Evolutionary conservation across 2,797 vertebrate species (phyloP).

Genomic region (Jordanella pulchra): DNA sequence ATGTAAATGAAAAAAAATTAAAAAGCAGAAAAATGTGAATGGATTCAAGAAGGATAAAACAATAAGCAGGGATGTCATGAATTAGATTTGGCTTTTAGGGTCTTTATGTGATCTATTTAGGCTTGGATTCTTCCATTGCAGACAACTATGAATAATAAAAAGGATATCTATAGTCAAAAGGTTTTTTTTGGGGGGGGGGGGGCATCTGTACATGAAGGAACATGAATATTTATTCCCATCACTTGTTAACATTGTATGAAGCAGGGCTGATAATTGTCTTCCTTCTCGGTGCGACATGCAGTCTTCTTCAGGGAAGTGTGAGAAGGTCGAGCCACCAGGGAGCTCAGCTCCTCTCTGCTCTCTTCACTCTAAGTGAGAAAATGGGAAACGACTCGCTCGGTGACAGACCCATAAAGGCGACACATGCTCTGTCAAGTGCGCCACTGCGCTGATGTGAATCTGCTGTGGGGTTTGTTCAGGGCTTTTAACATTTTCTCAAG

Average conservation of each 20-base stretch:
- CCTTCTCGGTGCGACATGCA: slow-evolving; percentile 48
- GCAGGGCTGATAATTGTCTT: slow-evolving; percentile 57
- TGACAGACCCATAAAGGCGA: slow-evolving; percentile 29
- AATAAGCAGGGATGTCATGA: slow-evolving; percentile 25
- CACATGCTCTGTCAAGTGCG: slow-evolving; percentile 40
- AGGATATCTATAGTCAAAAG: slow-evolving; percentile 27
- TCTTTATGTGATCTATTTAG: slow-evolving; percentile 8
- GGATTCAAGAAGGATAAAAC: slow-evolving; percentile 1
- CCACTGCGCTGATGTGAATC: slow-evolving; percentile 36
- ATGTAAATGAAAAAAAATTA: neutral
- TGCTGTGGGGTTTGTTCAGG: slow-evolving; percentile 45
- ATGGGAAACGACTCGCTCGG: slow-evolving; percentile 20
- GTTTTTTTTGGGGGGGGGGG: neutral
- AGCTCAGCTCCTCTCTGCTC: slow-evolving; percentile 40
- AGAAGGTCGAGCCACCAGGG: slow-evolving; percentile 66
- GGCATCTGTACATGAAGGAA: slow-evolving; percentile 24
- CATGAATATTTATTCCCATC: slow-evolving; percentile 65
- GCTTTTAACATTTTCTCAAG: slow-evolving; percentile 35
- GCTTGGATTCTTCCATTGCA: slow-evolving; percentile 15
- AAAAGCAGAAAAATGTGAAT: slow-evolving; percentile 8
- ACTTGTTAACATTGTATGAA: slow-evolving; percentile 68
- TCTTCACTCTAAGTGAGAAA: slow-evolving; percentile 47
- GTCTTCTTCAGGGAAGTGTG: slow-evolving; percentile 45
- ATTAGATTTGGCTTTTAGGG: slow-evolving; percentile 8
- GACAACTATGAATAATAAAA: slow-evolving; percentile 16